Conservation (phyloP, 2,888 invertebrate species). For the Pyrrhosoma nymphula region DNA sequence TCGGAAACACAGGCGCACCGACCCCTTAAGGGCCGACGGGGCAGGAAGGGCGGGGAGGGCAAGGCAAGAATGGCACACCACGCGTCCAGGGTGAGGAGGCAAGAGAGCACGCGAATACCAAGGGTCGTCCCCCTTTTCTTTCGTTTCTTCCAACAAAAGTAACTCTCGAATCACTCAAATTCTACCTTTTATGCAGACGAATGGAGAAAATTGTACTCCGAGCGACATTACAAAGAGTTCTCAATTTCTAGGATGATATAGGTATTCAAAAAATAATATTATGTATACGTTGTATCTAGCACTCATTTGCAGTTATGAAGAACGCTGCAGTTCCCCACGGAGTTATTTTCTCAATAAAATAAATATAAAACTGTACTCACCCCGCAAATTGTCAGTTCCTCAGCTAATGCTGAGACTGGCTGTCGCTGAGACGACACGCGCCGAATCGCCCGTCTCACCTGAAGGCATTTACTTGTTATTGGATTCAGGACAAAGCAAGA, state of each 20-base stretch:
- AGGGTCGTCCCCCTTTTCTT: too few species aligned
- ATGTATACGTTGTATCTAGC: too few species aligned
- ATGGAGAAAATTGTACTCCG: too few species aligned
- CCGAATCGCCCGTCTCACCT: slow-evolving; percentile 44
- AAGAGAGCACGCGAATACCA: too few species aligned
- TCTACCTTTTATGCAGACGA: too few species aligned
- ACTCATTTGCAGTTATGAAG: too few species aligned
- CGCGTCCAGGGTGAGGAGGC: background rate
- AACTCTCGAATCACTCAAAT: too few species aligned
- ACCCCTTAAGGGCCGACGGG: background rate
- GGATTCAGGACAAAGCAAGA: slow-evolving; percentile 37
- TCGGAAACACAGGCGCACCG: background rate
- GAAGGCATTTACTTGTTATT: slow-evolving; percentile 58
- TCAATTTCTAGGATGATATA: too few species aligned
- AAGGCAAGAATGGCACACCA: background rate
- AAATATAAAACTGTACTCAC: background rate
- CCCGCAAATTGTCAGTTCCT: background rate
- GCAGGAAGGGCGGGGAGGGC: too few species aligned
- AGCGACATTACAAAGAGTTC: too few species aligned
- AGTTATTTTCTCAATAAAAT: background rate
- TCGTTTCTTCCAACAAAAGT: too few species aligned
- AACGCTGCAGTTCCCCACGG: background rate
- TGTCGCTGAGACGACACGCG: slow-evolving; percentile 43
- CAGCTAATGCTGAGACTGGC: background rate
- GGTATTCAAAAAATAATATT: too few species aligned